Evolutionary conservation across 2,797 vertebrate species (phyloP), one percentile per base, ranked within the genome.

Genomic region (Ctenopoma multispine): DNA sequence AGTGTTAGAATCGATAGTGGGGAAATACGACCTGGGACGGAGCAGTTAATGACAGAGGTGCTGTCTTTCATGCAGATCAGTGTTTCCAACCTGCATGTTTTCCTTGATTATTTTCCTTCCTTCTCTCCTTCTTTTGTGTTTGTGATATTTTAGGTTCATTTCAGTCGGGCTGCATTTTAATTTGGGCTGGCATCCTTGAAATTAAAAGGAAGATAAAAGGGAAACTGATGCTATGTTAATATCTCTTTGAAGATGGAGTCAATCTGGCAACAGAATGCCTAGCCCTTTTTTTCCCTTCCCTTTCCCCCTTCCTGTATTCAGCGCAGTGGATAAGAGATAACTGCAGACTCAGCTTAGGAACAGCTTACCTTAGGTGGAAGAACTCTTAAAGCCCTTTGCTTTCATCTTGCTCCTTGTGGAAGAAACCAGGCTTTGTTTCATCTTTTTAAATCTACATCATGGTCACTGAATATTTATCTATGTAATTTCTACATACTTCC

Each of bases 191-290:
- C 90, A 92, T 93, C 87, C 81, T 86, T 90, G 79, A 92, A 92
- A 92, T 90, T 87, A 91, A 83, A 34, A 81, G 79, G 54, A 75
- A 92, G 91, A 93, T 92, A 90, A 94, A 93, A 92, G 87, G 85
- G 80, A 86, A 90, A 88, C 79, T 70, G 82, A 70, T 9, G 54
- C 80, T 89, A 85, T 93, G 91, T 87, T 93, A 92, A 93, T 92
- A 90, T 92, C 85, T 89, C 90, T 94, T 93, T 93, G 93, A 94
- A 92, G 92, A 93, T 80, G 76, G 80, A 92, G 89, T 93, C 87
- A 87, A 90, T 85, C 87, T 93, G 89, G 87, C 86, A 87, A 76
- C 82, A 87, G 87, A 89, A 88, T 86, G 79, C 87, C 84, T 20
- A 62, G 79, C 43, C 75, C 76, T 79, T 85, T 81, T 87, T 89